phyloP scores from a whole-genome alignment of 2,797 vertebrate genomes.

The Glossophaga mutica region DNA sequence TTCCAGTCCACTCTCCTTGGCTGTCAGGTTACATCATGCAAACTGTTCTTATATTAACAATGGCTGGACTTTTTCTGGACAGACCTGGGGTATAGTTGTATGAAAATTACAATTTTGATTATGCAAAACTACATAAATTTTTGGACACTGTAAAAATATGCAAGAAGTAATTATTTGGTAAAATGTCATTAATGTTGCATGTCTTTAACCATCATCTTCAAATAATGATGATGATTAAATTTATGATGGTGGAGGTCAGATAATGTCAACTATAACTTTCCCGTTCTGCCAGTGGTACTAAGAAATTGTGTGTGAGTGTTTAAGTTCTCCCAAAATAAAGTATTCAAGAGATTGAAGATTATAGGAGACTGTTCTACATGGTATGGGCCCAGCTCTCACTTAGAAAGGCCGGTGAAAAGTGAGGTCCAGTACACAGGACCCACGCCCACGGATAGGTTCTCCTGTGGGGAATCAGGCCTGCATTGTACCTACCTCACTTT shows the following conservation, averaged over 20 bases:
- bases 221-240: neutral
- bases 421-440: too few species aligned
- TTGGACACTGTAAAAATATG: neutral
- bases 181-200: neutral
- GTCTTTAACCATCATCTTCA: neutral
- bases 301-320: neutral
- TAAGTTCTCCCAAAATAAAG: neutral
- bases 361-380: too few species aligned
- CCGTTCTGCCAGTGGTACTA: neutral
- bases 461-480: too few species aligned
- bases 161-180: neutral
- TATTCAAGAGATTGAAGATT: neutral
- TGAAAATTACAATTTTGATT: slow-evolving; percentile 13
- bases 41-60: too few species aligned
- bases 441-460: too few species aligned
- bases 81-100: neutral
- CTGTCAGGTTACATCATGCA: too few species aligned
- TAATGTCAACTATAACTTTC: neutral
- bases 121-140: neutral
- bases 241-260: neutral
- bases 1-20: too few species aligned
- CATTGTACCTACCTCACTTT: too few species aligned
- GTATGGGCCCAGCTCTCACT: too few species aligned
- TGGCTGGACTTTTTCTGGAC: too few species aligned
- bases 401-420: too few species aligned